Evolutionary conservation across 1,140 invertebrate genomes (phyloP).

Genomic region (Drosophila sechellia): DNA sequence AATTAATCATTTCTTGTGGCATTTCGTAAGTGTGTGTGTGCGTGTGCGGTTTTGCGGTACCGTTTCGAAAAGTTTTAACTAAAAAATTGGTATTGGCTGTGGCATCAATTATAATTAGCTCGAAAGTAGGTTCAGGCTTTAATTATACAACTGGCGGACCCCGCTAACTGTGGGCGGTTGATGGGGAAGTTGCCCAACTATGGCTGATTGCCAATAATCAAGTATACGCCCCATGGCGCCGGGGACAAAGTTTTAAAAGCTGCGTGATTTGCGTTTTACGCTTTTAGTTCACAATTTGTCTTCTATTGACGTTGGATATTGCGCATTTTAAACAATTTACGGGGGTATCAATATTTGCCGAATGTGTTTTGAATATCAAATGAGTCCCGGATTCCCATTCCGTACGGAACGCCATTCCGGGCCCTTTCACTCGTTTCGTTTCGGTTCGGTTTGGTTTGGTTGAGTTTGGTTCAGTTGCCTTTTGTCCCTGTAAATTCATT

Average conservation of each 20-base stretch:
- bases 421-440: constrained; percentile 33
- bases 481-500: constrained; percentile 72
- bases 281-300: constrained; percentile 77
- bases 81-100: constrained; percentile 61
- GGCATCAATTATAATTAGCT: constrained; percentile 80
- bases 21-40: constrained; percentile 1
- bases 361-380: constrained; percentile 84
- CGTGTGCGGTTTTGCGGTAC: neutral
- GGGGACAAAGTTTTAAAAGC: constrained; percentile 59
- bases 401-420: constrained; percentile 7
- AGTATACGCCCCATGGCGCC: constrained; percentile 58
- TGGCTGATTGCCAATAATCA: constrained; percentile 75
- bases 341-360: constrained; percentile 82
- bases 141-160: constrained; percentile 74
- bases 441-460: constrained; percentile 2
- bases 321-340: constrained; percentile 83
- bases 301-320: constrained; percentile 58
- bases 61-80: constrained; percentile 48
- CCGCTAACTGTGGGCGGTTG: neutral
- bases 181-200: constrained; percentile 35
- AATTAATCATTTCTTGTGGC: constrained; percentile 75
- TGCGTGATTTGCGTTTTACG: constrained; percentile 75
- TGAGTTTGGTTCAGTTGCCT: neutral
- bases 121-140: constrained; percentile 29
- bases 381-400: constrained; percentile 46